Evolutionary conservation across 2,113 vertebrate species (phyloP).

Genomic region (Neolamprologus toae): DNA sequence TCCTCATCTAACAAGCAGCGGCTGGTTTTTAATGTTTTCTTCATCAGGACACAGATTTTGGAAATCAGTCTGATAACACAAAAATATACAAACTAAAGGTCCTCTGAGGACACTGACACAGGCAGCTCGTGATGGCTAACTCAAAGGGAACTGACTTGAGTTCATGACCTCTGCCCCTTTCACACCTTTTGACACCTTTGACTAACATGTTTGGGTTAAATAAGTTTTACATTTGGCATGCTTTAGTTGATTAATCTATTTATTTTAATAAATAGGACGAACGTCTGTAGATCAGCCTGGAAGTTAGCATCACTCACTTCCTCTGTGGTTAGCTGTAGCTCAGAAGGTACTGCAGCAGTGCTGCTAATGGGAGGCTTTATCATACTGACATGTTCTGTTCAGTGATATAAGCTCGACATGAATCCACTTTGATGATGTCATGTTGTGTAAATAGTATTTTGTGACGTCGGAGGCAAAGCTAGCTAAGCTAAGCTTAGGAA

Average conservation of each 20-base stretch:
- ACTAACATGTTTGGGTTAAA: neutral
- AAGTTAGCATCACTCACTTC: neutral
- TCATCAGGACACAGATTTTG: neutral
- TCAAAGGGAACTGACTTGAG: neutral
- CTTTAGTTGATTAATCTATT: neutral
- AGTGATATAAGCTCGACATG: neutral
- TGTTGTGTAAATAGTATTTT: neutral
- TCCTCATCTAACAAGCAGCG: neutral
- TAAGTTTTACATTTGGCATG: neutral
- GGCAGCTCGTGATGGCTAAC: fast-evolving
- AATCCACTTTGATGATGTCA: neutral
- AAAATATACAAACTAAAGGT: neutral
- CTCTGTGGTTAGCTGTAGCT: neutral
- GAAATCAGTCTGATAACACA: neutral
- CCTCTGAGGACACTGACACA: neutral
- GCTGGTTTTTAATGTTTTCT: neutral
- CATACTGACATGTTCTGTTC: neutral
- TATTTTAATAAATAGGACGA: fast-evolving
- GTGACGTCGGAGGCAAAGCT: fast-evolving
- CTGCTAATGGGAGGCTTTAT: fast-evolving
- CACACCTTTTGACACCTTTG: fast-evolving
- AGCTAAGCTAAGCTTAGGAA: neutral
- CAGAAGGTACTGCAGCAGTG: fast-evolving
- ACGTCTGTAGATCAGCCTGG: neutral
- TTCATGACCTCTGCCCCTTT: neutral